A percentile compares a stretch with the other conserved stretches of the same genome.
These are phyloP conservation scores for Lutjanus campechanus DNA, from an alignment of 2,797 vertebrate genomes.

Conservation along the genomic window DNA sequence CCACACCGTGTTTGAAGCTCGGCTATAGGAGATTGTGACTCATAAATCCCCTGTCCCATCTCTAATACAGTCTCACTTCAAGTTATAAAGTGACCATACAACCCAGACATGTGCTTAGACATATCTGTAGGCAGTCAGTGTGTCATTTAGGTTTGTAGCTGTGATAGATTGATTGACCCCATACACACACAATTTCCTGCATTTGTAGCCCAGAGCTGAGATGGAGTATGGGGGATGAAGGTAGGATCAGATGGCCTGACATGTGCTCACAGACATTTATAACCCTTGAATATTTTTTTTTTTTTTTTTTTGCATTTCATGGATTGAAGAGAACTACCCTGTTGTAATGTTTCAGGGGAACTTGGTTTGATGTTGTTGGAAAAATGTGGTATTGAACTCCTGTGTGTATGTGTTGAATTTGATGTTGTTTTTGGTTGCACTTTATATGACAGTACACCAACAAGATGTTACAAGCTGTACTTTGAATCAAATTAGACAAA, in stretches of 20 bases:
- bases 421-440: slow-evolving; percentile 42
- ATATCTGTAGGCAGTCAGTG: slow-evolving; percentile 50
- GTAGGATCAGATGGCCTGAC: slow-evolving; percentile 65
- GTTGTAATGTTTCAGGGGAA: slow-evolving; percentile 41
- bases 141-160: slow-evolving; percentile 58
- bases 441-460: too few relatives aligned
- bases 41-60: slow-evolving; percentile 68
- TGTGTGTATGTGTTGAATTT: slow-evolving; percentile 35
- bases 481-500: too few relatives aligned
- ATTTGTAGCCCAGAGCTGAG: slow-evolving; percentile 45
- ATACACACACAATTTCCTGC: slow-evolving; percentile 50
- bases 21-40: slow-evolving; percentile 75
- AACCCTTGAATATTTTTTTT: slow-evolving; percentile 68
- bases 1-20: slow-evolving; percentile 79
- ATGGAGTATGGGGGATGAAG: slow-evolving; percentile 45
- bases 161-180: slow-evolving; percentile 63
- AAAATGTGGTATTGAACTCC: slow-evolving; percentile 44
- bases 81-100: slow-evolving; percentile 63
- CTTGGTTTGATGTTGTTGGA: slow-evolving; percentile 39
- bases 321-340: slow-evolving; percentile 58
- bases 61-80: slow-evolving; percentile 63
- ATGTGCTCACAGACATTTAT: slow-evolving; percentile 66
- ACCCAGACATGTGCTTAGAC: slow-evolving; percentile 63
- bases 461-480: too few relatives aligned
- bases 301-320: slow-evolving; percentile 74